Conservation (phyloP, 2,888 invertebrate genomes). For the Aphodius granarius region DNA sequence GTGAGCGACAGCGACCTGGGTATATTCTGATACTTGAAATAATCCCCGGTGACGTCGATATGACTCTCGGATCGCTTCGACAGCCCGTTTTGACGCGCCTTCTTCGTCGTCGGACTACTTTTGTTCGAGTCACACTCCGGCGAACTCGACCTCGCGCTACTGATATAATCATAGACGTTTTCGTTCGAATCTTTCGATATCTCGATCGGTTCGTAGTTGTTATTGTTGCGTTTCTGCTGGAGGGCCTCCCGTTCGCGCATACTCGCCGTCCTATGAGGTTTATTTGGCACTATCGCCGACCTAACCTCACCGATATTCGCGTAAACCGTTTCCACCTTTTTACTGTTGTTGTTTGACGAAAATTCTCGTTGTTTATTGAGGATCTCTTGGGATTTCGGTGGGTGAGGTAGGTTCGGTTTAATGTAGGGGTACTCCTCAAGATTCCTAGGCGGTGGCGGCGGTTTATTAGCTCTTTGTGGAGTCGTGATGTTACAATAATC, state of each 20-base stretch:
- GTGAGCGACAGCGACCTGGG: constrained; percentile 70
- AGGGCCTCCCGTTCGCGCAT: constrained; percentile 77
- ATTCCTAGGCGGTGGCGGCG: constrained; percentile 76
- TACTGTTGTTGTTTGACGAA: constrained; percentile 53
- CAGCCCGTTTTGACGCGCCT: constrained; percentile 47
- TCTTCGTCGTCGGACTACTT: constrained; percentile 46
- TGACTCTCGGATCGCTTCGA: constrained; percentile 58
- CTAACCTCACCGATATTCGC: constrained; percentile 85
- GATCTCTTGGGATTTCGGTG: constrained; percentile 69
- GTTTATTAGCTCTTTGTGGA: constrained; percentile 46
- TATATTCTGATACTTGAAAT: constrained; percentile 62
- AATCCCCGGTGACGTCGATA: constrained; percentile 57
- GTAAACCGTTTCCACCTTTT: constrained; percentile 65
- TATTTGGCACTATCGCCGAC: constrained; percentile 73
- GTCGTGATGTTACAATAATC: constrained; percentile 17
- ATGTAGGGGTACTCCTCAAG: constrained; percentile 57
- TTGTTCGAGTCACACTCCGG: constrained; percentile 67
- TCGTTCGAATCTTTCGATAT: constrained; percentile 53
- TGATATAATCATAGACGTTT: constrained; percentile 67
- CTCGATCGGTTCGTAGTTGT: constrained; percentile 46
- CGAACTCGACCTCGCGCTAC: constrained; percentile 67
- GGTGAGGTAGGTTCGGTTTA: constrained; percentile 69
- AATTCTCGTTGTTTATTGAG: constrained; percentile 60
- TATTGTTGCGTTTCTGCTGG: constrained; percentile 37
- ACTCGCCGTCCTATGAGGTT: constrained; percentile 84